phyloP scores from a whole-genome alignment of 2,797 vertebrate genomes.

The Erethizon dorsatum region DNA sequence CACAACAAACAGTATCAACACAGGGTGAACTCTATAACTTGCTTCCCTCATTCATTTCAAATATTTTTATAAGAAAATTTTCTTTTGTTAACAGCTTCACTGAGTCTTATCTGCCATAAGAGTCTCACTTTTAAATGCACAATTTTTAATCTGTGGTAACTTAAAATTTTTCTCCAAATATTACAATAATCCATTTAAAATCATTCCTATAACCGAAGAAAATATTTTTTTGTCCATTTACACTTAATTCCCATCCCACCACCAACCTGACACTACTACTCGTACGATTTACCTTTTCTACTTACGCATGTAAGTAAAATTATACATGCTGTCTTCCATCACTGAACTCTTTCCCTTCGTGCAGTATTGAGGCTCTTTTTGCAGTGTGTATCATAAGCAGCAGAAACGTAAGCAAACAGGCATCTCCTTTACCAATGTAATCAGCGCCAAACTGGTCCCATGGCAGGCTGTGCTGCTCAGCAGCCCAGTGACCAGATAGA shows the following conservation, averaged over 20 bases:
- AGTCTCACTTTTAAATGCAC: background rate
- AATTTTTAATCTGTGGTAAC: background rate
- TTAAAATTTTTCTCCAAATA: background rate
- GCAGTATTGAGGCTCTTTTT: background rate
- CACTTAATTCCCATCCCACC: background rate
- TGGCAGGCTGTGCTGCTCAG: background rate
- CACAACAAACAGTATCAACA: background rate
- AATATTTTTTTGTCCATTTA: background rate
- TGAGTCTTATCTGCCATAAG: background rate
- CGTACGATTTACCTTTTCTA: background rate
- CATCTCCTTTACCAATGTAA: background rate
- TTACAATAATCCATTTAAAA: background rate
- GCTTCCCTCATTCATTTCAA: background rate
- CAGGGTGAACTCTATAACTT: background rate
- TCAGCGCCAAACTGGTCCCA: background rate
- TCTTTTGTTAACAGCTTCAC: background rate
- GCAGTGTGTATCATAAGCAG: background rate
- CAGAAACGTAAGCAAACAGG: background rate
- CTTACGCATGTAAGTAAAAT: background rate
- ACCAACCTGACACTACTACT: background rate
- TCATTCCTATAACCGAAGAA: background rate
- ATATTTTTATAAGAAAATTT: background rate
- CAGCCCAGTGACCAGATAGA: background rate
- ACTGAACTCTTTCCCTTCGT: background rate
- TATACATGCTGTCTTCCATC: background rate